These are phyloP conservation scores for Stenotaenia linearis DNA, from an alignment of 2,888 invertebrate species.

Conservation along the genomic window DNA sequence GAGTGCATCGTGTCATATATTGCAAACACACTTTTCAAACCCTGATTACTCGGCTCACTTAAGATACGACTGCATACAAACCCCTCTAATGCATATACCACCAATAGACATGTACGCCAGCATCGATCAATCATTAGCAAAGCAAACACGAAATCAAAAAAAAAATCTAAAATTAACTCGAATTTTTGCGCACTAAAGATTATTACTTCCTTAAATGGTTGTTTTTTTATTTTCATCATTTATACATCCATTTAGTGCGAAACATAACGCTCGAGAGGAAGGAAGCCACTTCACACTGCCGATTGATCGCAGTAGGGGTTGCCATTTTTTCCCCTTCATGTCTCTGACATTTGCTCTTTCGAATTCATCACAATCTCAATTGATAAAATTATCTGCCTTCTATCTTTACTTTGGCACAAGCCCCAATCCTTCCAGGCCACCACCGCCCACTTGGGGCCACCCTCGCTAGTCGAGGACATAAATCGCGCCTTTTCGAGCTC, in stretches of 20 bases:
- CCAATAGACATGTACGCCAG: not conserved
- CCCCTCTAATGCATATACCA: not conserved
- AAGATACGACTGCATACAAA: not conserved
- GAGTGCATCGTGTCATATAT: slow-evolving; percentile 26
- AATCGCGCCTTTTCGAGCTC: not conserved
- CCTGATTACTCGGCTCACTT: slow-evolving; percentile 6
- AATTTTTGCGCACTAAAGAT: not conserved
- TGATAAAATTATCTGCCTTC: slow-evolving; percentile 17
- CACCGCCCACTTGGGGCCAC: not conserved
- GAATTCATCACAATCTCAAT: not conserved
- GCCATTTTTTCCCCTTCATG: not conserved
- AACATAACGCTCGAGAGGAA: not conserved
- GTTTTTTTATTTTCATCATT: not conserved
- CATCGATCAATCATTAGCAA: not conserved
- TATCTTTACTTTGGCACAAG: not conserved
- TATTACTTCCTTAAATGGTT: slow-evolving; percentile 6
- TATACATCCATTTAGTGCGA: not conserved
- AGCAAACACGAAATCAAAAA: not conserved
- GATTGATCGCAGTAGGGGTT: slow-evolving; percentile 15
- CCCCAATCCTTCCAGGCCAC: slow-evolving; percentile 2
- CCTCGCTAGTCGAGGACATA: not conserved
- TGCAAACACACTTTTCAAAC: slow-evolving; percentile 26
- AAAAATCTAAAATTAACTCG: not conserved
- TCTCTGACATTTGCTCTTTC: slow-evolving; percentile 1
- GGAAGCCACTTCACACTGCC: slow-evolving; percentile 11